phyloP scores from a whole-genome alignment of 1,140 invertebrate genomes.

The Cecropterus lyciades region DNA sequence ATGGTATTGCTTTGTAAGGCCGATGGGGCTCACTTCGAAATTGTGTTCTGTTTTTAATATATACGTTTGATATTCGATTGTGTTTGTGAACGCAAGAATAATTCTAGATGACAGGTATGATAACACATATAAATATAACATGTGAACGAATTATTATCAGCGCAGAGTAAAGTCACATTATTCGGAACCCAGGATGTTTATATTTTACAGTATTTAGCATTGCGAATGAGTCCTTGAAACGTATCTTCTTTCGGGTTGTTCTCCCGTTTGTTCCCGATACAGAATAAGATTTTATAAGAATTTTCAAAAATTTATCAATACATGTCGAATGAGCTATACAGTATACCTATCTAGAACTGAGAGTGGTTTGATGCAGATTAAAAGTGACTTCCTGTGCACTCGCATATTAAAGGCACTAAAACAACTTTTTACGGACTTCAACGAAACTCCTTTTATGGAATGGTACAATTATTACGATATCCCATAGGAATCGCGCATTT shows the following conservation, averaged over 20 bases:
- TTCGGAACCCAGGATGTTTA: conserved; percentile 42
- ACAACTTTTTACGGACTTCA: too few relatives aligned
- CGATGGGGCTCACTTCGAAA: neutral
- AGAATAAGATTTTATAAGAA: too few relatives aligned
- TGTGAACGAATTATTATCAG: conserved; percentile 21
- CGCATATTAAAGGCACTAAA: too few relatives aligned
- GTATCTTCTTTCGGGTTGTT: neutral
- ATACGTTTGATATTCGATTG: conserved; percentile 5
- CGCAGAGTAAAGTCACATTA: conserved; percentile 37
- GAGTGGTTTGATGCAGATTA: too few relatives aligned
- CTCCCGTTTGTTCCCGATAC: neutral
- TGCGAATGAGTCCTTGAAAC: conserved; percentile 15
- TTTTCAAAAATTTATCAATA: too few relatives aligned
- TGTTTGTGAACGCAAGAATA: neutral
- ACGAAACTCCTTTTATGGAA: too few relatives aligned
- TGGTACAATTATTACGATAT: too few relatives aligned
- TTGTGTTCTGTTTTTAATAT: neutral
- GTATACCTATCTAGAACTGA: too few relatives aligned
- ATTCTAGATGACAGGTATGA: conserved; percentile 13
- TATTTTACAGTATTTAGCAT: conserved; percentile 24
- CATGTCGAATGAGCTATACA: too few relatives aligned
- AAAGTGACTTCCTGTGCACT: too few relatives aligned
- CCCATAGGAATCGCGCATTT: too few relatives aligned
- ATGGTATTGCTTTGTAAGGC: conserved; percentile 30
- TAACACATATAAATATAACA: conserved; percentile 21